Evolutionary conservation across 1,140 invertebrate species (phyloP).

Genomic region (Drosophila virilis): DNA sequence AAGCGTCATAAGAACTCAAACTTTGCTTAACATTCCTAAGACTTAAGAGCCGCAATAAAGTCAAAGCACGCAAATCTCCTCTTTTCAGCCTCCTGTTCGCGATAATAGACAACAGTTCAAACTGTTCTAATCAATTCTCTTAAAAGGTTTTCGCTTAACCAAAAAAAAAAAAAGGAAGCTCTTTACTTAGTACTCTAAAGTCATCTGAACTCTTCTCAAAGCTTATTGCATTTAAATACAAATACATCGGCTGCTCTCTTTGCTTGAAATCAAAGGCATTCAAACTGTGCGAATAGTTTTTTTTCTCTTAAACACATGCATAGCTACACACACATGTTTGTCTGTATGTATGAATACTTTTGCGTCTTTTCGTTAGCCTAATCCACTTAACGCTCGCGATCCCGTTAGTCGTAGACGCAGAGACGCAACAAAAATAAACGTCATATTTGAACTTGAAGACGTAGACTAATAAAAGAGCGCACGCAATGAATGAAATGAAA

Average conservation of each 20-base stretch:
- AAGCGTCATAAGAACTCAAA: neutral
- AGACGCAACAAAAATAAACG: slow-evolving; percentile 20
- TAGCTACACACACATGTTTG: too few relatives aligned
- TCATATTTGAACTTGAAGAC: slow-evolving; percentile 44
- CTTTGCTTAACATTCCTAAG: slow-evolving; percentile 1
- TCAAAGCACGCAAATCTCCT: neutral
- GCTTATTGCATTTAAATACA: neutral
- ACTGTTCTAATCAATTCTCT: neutral
- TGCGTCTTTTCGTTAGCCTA: neutral
- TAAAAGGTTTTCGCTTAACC: neutral
- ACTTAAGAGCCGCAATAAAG: neutral
- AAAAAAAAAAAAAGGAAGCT: too few relatives aligned
- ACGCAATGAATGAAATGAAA: slow-evolving; percentile 39
- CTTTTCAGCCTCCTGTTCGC: neutral
- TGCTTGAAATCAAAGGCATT: neutral
- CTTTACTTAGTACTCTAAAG: neutral
- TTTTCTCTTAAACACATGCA: neutral
- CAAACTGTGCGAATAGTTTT: neutral
- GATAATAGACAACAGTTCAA: neutral
- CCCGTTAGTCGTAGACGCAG: slow-evolving; percentile 3
- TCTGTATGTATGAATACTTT: too few relatives aligned
- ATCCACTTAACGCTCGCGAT: neutral
- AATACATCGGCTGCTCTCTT: neutral
- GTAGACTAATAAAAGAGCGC: slow-evolving; percentile 26
- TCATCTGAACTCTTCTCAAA: neutral